Percentiles rank a stretch among this genome's conserved stretches.
phyloP scores from a whole-genome alignment of 2,888 invertebrate genomes.

The Resseliella maxima region DNA sequence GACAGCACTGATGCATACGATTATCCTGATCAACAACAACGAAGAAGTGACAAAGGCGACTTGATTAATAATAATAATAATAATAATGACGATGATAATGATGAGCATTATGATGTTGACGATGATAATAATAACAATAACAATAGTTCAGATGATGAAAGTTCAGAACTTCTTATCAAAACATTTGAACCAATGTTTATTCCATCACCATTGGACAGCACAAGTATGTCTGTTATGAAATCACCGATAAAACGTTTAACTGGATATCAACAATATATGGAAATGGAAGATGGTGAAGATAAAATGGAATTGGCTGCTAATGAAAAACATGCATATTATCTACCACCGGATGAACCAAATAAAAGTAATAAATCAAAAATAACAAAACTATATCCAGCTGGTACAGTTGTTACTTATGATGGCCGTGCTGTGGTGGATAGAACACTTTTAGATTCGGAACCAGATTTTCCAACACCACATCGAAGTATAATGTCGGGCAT shows the following conservation, averaged over 20 bases:
- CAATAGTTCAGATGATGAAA: conserved; percentile 67
- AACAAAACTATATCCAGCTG: conserved; percentile 65
- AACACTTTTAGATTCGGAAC: conserved; percentile 71
- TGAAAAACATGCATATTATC: conserved; percentile 77
- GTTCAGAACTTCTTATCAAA: conserved; percentile 69
- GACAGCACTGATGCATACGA: neutral
- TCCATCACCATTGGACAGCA: conserved; percentile 77
- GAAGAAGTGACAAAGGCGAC: conserved; percentile 65
- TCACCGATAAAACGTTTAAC: conserved; percentile 67
- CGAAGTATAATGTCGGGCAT: conserved; percentile 62
- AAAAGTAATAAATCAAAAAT: conserved; percentile 62
- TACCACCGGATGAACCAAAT: conserved; percentile 73
- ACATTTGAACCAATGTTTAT: conserved; percentile 85
- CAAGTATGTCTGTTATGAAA: conserved; percentile 60
- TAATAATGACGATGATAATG: conserved; percentile 65
- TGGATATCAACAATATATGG: conserved; percentile 64
- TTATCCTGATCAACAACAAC: conserved; percentile 62
- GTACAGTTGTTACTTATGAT: conserved; percentile 79
- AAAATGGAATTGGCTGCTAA: conserved; percentile 79
- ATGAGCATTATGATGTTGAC: conserved; percentile 65
- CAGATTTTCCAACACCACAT: conserved; percentile 60
- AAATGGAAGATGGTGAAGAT: conserved; percentile 66
- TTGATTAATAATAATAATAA: conserved; percentile 63
- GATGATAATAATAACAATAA: conserved; percentile 62
- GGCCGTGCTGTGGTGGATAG: conserved; percentile 79